Base-by-base conservation (phyloP, 2,888 invertebrate species). In the Empis stercorea region DNA sequence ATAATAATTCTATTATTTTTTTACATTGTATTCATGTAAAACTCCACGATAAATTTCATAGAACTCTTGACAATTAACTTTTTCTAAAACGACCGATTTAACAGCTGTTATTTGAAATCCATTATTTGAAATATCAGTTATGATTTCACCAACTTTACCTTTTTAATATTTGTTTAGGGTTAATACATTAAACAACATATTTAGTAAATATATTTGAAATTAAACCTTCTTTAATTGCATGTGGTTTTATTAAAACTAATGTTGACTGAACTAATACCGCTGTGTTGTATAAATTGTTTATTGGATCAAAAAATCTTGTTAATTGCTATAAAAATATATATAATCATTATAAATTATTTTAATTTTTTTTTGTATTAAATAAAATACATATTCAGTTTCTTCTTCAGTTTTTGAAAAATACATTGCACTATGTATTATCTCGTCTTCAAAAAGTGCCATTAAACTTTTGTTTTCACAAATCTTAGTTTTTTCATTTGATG, bases 31-130 rank as follows among this genome's bases (percentile, higher is more conserved):
- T 58, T 89, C 87, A 1, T 80, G 78, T 34, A 88, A 75, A 45
- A 91, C 86, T 2, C 91, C 92, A 64, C 88, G 88, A 66, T 95
- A 95, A 4, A 94, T 84, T 71, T 94, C 93, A 60, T 85, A 80
- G 70, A 94, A 94, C 64, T 94, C 92, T 57, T 88, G 87, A 6
- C 89, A 88, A 64, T 91, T 87, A 1, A 81, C 76, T 51, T 80
- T 80, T 57, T 85, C 87, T 57, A 95, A 73, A 50, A 81, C 73
- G 55, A 84, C 78, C 78, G 87, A 82, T 65, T 85, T 81, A 51
- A 93, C 71, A 0, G 87, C 89, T 0, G 84, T 81, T 39, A 95
- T 78, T 41, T 76, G 73, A 60, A 86, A 94, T 2, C 84, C 82
- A 47, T 79, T 78, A n/a, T 81, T 79, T 49, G 78, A 76, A 43